Base-by-base conservation (phyloP, 1,140 invertebrate genomes). In the Papilio helenus region DNA sequence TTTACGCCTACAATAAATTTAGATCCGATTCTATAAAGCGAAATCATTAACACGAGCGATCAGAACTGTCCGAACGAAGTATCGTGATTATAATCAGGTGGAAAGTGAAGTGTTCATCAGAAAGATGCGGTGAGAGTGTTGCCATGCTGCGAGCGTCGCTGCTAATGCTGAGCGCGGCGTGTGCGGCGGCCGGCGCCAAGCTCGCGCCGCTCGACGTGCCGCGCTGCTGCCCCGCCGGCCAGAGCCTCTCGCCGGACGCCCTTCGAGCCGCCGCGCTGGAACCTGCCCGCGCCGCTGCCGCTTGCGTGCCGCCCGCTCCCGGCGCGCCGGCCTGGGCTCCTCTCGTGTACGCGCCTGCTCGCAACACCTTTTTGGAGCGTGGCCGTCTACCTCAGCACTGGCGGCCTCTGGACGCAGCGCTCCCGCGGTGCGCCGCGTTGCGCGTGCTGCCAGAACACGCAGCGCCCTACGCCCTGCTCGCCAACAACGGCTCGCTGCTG, bases 401-500 rank as follows among this genome's bases (percentile, higher is more conserved):
- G 96, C 82, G 84, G 5, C 80, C 95, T 10, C 68, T 86, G 0
- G 90, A 91, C 39, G 77, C 87, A 77, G 49, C 83, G 12, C 29
- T 88, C 84, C 80, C 96, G 92, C 18, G 76, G 39, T 96, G 96
- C 76, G 80, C 46, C 0, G 82, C 81, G 51, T 81, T 89, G 73
- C 86, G 61, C 68, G 88, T 76, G n/a, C 85, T 87, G 79, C 83
- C 77, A 80, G 87, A 83, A 80, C 89, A 82, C 72, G 95, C 81
- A 84, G 91, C 79, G 86, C 94, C 71, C 78, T 94, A 81, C 88
- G 95, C 95, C 58, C 73, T 96, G 1, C 84, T 96, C 0, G 95
- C 96, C 20, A 95, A 95, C 20, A 95, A 95, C 83, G 97, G 96
- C 0, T 95, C 94, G 0, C 88, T 96, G 20, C 90, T 95, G 61